Evolutionary conservation across 2,113 vertebrate genomes (phyloP).

Genomic region (Rhabdomys dilectus): DNA sequence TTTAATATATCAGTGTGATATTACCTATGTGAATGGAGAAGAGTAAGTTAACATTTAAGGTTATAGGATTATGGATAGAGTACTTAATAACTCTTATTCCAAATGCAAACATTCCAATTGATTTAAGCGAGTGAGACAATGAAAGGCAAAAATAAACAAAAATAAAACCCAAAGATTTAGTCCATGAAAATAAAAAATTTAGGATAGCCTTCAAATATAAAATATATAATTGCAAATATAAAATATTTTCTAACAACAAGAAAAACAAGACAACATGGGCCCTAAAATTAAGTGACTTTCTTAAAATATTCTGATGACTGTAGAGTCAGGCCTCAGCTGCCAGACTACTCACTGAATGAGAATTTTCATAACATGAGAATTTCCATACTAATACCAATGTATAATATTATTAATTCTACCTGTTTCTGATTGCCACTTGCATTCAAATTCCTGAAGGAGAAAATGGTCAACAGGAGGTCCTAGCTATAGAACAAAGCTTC

Average conservation of each 20-base stretch:
- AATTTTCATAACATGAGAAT: neutral
- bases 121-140: neutral
- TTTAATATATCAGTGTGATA: neutral
- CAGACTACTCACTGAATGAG: neutral
- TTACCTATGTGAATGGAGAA: slow-evolving; percentile 22
- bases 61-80: neutral
- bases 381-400: neutral
- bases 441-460: slow-evolving; percentile 3
- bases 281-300: slow-evolving; percentile 8
- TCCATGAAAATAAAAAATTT: neutral
- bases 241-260: neutral
- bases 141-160: neutral
- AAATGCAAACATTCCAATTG: neutral
- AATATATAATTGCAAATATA: neutral
- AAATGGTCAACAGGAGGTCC: neutral
- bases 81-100: neutral
- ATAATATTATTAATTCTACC: neutral
- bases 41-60: neutral
- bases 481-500: neutral
- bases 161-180: neutral
- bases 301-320: neutral
- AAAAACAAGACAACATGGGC: neutral
- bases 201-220: neutral
- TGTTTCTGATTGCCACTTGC: neutral
- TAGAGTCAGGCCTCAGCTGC: neutral